Percentiles rank a stretch among this genome's conserved stretches.
These are phyloP conservation scores for Brenthis hecate DNA, from an alignment of 2,888 invertebrate species.

Conservation along the genomic window DNA sequence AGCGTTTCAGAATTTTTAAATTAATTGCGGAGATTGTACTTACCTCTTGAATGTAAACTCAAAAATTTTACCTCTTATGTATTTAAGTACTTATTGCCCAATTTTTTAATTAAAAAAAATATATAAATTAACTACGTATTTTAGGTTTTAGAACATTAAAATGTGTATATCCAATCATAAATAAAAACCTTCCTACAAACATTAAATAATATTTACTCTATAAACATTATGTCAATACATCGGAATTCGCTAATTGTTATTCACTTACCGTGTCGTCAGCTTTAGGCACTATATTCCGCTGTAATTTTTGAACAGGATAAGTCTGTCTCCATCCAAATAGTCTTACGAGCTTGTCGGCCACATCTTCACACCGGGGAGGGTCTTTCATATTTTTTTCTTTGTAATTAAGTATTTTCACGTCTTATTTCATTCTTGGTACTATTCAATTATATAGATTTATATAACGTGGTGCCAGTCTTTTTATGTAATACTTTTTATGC, in stretches of 20 bases:
- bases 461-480: neutral
- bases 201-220: no score
- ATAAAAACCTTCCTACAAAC: no score
- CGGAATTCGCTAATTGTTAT: neutral
- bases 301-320: constrained; percentile 89
- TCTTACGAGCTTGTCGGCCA: constrained; percentile 89
- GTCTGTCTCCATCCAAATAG: constrained; percentile 91
- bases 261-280: constrained; percentile 65
- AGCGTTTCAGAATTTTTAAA: no score
- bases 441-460: neutral
- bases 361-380: constrained; percentile 87
- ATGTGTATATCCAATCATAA: no score
- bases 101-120: no score
- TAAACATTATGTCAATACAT: no score
- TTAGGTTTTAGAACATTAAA: no score
- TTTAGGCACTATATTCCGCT: constrained; percentile 82
- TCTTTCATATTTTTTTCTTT: constrained; percentile 77
- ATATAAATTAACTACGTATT: no score
- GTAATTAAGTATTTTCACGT: constrained; percentile 12
- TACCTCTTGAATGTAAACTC: no score
- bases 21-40: no score
- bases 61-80: no score
- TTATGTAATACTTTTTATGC: neutral
- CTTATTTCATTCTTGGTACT: constrained; percentile 1
- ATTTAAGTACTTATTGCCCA: no score